These are phyloP conservation scores for Phrynocephalus guinanensis DNA, from an alignment of 2,797 vertebrate species.

Conservation along the genomic window DNA sequence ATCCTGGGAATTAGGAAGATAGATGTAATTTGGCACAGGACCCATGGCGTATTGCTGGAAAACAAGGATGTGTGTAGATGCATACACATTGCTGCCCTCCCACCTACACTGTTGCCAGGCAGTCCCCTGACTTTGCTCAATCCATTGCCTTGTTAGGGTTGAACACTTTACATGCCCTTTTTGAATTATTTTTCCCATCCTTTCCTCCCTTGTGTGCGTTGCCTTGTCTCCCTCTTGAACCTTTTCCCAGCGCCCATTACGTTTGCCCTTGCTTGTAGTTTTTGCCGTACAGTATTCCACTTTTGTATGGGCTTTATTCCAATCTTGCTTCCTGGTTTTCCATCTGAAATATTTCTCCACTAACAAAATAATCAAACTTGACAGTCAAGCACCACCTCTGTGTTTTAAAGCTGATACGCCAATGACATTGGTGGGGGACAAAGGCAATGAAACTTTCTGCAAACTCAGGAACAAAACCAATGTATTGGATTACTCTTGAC, in stretches of 20 bases:
- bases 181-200: neutral
- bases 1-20: no score
- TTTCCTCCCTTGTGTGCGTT: neutral
- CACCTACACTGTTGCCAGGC: no score
- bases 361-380: slow-evolving; percentile 15
- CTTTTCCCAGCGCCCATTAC: neutral
- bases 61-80: neutral
- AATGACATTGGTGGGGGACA: slow-evolving; percentile 22
- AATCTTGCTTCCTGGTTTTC: neutral
- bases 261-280: neutral
- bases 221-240: neutral
- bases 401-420: neutral
- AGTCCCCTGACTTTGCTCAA: no score
- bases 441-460: slow-evolving; percentile 9
- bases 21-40: neutral
- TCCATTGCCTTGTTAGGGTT: neutral
- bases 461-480: neutral
- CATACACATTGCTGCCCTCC: no score
- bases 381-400: neutral
- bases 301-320: neutral
- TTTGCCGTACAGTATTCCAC: neutral
- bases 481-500: slow-evolving; percentile 9
- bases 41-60: neutral
- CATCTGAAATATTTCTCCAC: slow-evolving; percentile 16
- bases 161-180: neutral